These are phyloP conservation scores for Myotis brandtii DNA, from an alignment of 2,113 vertebrate genomes.

Conservation along the genomic window DNA sequence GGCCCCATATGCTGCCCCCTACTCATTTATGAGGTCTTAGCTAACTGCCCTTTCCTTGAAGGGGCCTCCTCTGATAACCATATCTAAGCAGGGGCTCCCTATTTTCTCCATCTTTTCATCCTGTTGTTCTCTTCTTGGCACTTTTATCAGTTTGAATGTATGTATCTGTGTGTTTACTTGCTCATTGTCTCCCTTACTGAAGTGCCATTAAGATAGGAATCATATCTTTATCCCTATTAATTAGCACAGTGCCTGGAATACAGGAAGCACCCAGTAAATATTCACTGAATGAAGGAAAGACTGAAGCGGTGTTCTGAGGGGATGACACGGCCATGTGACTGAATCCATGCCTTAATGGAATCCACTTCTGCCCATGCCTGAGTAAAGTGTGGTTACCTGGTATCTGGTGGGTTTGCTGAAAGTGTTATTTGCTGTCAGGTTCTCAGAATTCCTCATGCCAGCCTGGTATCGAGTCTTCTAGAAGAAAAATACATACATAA, in stretches of 20 bases:
- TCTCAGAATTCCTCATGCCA: slow-evolving; percentile 89
- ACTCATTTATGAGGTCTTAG: neutral
- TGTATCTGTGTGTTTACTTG: neutral
- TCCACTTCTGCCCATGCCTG: neutral
- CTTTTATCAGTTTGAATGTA: neutral
- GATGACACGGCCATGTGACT: neutral
- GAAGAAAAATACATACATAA: slow-evolving; percentile 28
- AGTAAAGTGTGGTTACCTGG: slow-evolving; percentile 88
- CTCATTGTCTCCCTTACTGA: neutral
- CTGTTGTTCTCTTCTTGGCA: neutral
- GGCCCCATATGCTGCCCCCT: neutral
- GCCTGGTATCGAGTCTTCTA: slow-evolving; percentile 93
- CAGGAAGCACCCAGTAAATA: neutral
- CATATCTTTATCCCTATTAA: no score
- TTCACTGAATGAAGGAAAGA: neutral
- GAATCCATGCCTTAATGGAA: neutral
- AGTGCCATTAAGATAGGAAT: neutral
- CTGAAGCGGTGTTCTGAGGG: neutral
- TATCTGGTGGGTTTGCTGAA: slow-evolving; percentile 96
- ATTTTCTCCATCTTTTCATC: neutral
- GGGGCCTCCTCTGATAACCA: neutral
- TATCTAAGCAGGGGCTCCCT: neutral
- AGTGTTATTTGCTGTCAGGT: slow-evolving; percentile 90
- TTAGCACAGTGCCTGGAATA: neutral
- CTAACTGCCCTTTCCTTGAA: neutral